Evolutionary conservation across 2,113 vertebrate genomes (phyloP).

Genomic region (Oenanthe oenanthe): DNA sequence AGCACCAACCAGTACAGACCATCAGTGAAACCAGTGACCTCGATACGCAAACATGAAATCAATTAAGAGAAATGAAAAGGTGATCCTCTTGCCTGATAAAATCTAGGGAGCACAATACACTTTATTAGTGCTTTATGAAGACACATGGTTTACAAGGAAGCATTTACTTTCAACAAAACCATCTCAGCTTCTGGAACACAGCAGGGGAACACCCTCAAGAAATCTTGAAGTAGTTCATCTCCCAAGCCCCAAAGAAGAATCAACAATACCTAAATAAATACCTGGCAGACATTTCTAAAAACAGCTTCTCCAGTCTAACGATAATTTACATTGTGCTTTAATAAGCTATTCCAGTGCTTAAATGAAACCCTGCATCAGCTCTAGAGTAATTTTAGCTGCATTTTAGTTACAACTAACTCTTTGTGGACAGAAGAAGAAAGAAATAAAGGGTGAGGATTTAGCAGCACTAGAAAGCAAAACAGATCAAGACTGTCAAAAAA

Average conservation of each 20-base stretch:
- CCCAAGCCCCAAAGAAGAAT: not conserved
- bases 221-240: not conserved
- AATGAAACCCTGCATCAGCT: not conserved
- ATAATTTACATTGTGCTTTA: not conserved
- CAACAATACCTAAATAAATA: not conserved
- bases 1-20: not conserved
- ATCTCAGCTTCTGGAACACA: accelerated
- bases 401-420: not conserved
- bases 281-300: not conserved
- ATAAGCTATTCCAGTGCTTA: not conserved
- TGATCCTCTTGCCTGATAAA: not conserved
- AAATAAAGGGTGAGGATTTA: not conserved
- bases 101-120: not conserved
- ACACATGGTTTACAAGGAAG: not conserved
- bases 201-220: not conserved
- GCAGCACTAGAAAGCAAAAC: not conserved
- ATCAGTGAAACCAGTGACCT: not conserved
- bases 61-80: not conserved
- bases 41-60: not conserved
- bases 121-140: not conserved
- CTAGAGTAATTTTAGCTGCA: not conserved
- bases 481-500: not conserved
- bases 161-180: not conserved
- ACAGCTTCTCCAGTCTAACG: not conserved
- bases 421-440: not conserved